These are phyloP conservation scores for Ectropis grisescens DNA, from an alignment of 1,140 invertebrate species.

Conservation along the genomic window DNA sequence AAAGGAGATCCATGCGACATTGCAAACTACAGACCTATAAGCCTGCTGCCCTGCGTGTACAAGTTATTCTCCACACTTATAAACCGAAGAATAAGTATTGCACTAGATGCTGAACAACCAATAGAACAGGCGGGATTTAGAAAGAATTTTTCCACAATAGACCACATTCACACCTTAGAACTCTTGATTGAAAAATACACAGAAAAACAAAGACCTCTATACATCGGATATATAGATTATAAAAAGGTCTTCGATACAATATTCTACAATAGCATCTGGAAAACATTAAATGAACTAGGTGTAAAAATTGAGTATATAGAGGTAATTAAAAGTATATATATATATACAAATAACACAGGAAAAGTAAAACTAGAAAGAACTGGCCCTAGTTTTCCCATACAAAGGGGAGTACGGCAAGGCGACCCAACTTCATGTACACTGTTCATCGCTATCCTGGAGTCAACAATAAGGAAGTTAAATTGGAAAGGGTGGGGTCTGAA, in stretches of 20 bases:
- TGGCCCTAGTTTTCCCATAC: too few species aligned
- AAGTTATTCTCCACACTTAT: not conserved
- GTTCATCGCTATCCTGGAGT: too few species aligned
- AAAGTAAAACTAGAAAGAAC: too few species aligned
- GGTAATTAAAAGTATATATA: conserved; percentile 1
- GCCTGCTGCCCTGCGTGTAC: not conserved
- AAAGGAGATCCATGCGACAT: not conserved
- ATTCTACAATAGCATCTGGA: not conserved
- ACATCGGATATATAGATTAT: not conserved
- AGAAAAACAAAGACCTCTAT: not conserved
- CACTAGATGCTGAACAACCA: not conserved
- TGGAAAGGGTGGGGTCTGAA: too few species aligned
- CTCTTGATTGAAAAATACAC: not conserved
- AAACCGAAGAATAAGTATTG: not conserved
- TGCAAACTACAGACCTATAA: conserved; percentile 1
- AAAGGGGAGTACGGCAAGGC: too few species aligned
- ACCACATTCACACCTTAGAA: conserved; percentile 1
- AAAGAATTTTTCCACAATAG: not conserved
- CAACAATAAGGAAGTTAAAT: too few species aligned
- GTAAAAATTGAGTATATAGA: not conserved
- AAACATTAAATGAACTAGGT: not conserved
- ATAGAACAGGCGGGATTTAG: conserved; percentile 1
- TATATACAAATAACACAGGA: too few species aligned
- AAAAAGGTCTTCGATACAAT: conserved; percentile 1
- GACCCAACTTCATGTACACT: too few species aligned